A percentile compares a stretch with the other conserved stretches of the same genome.
phyloP scores from a whole-genome alignment of 2,113 vertebrate genomes.

The Caretta caretta region DNA sequence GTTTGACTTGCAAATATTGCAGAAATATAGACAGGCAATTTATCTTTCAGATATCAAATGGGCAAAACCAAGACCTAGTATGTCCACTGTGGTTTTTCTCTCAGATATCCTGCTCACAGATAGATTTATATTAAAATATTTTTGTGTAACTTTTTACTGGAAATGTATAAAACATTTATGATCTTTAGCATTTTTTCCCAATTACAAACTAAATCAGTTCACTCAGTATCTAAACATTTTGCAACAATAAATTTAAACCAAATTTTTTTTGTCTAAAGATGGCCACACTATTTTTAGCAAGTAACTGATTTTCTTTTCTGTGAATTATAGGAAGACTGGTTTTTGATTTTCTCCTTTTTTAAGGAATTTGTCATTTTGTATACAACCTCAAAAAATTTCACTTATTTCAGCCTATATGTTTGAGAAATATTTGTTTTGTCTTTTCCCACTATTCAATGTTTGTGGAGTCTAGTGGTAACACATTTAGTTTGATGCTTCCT shows the following conservation, averaged over 20 bases:
- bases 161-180: background rate
- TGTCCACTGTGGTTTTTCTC: background rate
- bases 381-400: background rate
- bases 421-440: background rate
- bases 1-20: accelerated
- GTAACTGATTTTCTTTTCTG: background rate
- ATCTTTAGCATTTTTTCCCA: background rate
- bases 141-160: background rate
- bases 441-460: background rate
- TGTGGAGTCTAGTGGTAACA: background rate
- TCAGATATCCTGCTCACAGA: accelerated
- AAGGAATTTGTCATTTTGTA: background rate
- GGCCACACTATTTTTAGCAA: background rate
- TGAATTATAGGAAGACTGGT: background rate
- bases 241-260: background rate
- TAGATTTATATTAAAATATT: background rate
- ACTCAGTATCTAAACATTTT: background rate
- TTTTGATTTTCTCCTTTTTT: background rate
- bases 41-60: background rate
- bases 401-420: background rate
- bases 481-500: background rate
- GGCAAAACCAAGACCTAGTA: background rate
- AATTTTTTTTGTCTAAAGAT: background rate
- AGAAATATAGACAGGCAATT: background rate
- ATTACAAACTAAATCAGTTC: background rate